These are phyloP conservation scores for Eristalis tenax DNA, from an alignment of 2,888 invertebrate genomes.

Conservation along the genomic window DNA sequence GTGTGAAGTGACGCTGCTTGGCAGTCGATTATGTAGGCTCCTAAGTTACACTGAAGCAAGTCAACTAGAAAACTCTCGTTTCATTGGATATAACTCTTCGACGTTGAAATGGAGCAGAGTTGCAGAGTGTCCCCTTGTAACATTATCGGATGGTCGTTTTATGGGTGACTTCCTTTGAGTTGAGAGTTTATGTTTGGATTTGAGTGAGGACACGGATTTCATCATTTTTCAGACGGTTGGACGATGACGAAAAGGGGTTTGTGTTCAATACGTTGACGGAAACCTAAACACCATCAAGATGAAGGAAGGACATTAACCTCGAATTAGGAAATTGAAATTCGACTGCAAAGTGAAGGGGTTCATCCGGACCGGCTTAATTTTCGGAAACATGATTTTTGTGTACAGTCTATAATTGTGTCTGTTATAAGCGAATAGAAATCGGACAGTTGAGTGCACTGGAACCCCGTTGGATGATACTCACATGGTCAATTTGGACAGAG, in stretches of 20 bases:
- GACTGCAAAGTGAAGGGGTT: not conserved
- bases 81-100: constrained; percentile 35
- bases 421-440: not conserved
- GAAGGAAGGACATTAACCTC: constrained; percentile 15
- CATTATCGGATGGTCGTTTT: constrained; percentile 63
- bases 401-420: not conserved
- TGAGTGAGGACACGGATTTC: constrained; percentile 27
- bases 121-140: not conserved
- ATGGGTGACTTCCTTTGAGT: constrained; percentile 55
- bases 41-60: constrained; percentile 48
- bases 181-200: constrained; percentile 48
- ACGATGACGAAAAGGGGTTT: not conserved
- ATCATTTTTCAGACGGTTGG: constrained; percentile 39
- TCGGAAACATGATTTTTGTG: not conserved
- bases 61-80: constrained; percentile 61
- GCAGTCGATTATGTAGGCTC: constrained; percentile 59
- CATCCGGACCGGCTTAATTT: not conserved
- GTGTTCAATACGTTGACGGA: not conserved
- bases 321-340: constrained; percentile 28
- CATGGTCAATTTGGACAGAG: too few relatives aligned
- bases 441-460: too few relatives aligned
- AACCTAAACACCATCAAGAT: not conserved
- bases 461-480: too few relatives aligned
- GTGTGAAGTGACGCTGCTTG: constrained; percentile 27
- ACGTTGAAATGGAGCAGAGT: constrained; percentile 5